phyloP scores from a whole-genome alignment of 2,113 vertebrate genomes.

The Oncorhynchus gorbuscha region DNA sequence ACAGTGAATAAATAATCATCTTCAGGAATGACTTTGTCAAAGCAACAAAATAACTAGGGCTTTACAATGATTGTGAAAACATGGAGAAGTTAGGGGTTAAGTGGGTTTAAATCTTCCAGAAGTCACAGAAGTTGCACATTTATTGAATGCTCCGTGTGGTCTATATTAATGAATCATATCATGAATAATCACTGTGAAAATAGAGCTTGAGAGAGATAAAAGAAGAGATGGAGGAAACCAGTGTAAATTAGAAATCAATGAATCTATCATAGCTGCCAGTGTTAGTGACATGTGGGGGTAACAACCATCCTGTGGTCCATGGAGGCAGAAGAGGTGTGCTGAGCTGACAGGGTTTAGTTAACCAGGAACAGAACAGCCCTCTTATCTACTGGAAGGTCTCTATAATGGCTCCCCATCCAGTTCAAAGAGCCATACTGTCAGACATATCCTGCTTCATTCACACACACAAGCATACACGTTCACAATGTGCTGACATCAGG shows the following conservation, averaged over 20 bases:
- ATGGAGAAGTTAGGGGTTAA: too few species aligned
- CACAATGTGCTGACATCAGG: neutral
- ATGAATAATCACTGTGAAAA: too few species aligned
- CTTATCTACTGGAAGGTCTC: conserved; percentile 4
- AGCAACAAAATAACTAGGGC: too few species aligned
- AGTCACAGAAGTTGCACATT: too few species aligned
- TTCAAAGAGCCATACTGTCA: too few species aligned
- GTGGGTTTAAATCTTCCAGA: too few species aligned
- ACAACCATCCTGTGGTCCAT: neutral
- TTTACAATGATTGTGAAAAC: too few species aligned
- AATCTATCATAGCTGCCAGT: neutral
- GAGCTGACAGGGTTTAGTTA: neutral
- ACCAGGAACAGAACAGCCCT: neutral
- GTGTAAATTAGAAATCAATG: neutral
- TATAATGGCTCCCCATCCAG: conserved; percentile 1
- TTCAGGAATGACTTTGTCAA: too few species aligned
- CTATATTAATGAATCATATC: neutral
- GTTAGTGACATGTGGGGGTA: neutral
- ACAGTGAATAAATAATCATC: too few species aligned
- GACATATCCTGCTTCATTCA: neutral
- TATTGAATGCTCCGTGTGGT: too few species aligned
- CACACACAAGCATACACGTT: neutral
- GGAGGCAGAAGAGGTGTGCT: neutral
- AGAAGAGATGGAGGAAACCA: neutral
- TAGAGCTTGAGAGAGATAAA: neutral